Base-by-base conservation (phyloP, 1,140 invertebrate species). In the silkworm (Bombyx mori) region DNA sequence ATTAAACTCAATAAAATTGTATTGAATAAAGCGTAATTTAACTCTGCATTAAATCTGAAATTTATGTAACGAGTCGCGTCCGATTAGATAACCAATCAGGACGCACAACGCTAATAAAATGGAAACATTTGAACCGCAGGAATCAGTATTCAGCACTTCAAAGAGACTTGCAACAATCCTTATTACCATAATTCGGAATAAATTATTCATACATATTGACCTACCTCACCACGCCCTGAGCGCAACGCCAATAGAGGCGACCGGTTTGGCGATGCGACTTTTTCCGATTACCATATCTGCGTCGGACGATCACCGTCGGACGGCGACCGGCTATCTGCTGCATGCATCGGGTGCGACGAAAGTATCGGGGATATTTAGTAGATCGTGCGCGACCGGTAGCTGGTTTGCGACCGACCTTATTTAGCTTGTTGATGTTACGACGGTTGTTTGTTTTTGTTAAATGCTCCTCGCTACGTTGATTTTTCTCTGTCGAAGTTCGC, bases 231-330 rank as follows among this genome's bases (percentile, higher is more conserved):
- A 50, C 54, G 49, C 53, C 51, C 47, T 8, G 44, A 54, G 42
- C 5, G 12, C 44, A 7, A 6, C 49, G 53, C 49, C 54, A 58
- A 45, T 35, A 35, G 26, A 35, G 26, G 26, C 26, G 26, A 35
- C 26, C 26, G 26, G 26, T 35, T 35, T 35, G n/a, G 45, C 50
- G 44, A 49, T 18, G 46, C 62, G 58, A 61, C 58, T 65, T 65
- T 65, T 65, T 59, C 60, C 52, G 58, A 77, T 79, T 77, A 73
- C 69, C 77, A 76, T 79, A 79, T 79, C 77, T 64, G 58, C 61
- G 63, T 49, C 66, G 60, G 66, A 67, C 62, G 65, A 79, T 75
- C 76, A 67, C 63, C 58, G 49, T 44, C 53, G 52, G 52, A 48
- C 22, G 52, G 52, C 45, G 45, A 51, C 43, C 65, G 61, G 63